phyloP scores from a whole-genome alignment of 2,888 invertebrate species.

The Oscheius sp. region DNA sequence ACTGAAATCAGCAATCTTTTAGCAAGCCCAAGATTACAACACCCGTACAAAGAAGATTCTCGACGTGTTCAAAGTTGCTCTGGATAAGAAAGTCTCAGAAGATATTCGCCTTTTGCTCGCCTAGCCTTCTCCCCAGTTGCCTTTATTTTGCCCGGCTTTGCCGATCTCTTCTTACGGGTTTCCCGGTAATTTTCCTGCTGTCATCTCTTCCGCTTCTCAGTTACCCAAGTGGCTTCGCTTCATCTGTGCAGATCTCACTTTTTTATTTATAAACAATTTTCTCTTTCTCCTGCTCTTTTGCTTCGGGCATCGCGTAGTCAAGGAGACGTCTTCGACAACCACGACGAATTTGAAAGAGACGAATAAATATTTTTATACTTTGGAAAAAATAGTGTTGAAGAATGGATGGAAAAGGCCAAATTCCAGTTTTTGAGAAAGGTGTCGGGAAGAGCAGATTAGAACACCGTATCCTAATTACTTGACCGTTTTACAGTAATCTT shows the following conservation, averaged over 20 bases:
- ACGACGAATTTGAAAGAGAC: too few relatives aligned
- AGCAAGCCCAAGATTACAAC: slow-evolving; percentile 38
- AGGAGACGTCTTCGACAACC: too few relatives aligned
- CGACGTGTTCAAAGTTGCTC: slow-evolving; percentile 35
- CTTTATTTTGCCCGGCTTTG: not conserved
- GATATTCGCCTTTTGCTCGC: slow-evolving; percentile 32
- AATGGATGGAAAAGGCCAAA: too few relatives aligned
- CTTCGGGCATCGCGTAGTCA: too few relatives aligned
- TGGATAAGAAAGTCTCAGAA: slow-evolving; percentile 37
- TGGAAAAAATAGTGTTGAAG: too few relatives aligned
- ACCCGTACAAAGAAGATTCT: slow-evolving; percentile 27
- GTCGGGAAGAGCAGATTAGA: too few relatives aligned
- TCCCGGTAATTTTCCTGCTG: not conserved
- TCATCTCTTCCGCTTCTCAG: slow-evolving; percentile 10
- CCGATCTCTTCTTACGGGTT: not conserved
- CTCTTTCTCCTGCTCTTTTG: too few relatives aligned
- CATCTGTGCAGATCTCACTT: slow-evolving; percentile 13
- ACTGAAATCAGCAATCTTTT: not conserved
- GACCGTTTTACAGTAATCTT: too few relatives aligned
- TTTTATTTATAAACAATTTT: not conserved
- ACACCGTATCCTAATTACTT: too few relatives aligned
- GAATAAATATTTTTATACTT: too few relatives aligned
- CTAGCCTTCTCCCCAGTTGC: not conserved
- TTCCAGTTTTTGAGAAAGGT: too few relatives aligned
- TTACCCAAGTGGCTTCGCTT: slow-evolving; percentile 16